A percentile compares a stretch with the other conserved stretches of the same genome.
These are phyloP conservation scores for Harpagoxenus sublaevis DNA, from an alignment of 2,888 invertebrate species.

Conservation along the genomic window DNA sequence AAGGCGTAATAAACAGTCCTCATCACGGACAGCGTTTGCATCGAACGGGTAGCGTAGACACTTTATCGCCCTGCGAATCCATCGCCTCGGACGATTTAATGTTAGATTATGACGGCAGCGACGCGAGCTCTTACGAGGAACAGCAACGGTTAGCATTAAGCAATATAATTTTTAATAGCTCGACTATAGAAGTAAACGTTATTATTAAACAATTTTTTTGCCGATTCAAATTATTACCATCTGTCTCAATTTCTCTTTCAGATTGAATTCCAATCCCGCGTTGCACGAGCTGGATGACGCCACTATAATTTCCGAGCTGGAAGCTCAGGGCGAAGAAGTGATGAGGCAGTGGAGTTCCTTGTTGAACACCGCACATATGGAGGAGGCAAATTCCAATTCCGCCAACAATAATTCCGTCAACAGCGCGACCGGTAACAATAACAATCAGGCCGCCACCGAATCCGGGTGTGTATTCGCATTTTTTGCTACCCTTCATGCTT, in stretches of 20 bases:
- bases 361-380: conserved; percentile 85
- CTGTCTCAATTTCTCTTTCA: conserved; percentile 62
- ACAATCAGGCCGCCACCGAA: conserved; percentile 80
- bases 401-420: conserved; percentile 81
- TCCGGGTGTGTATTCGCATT: conserved; percentile 82
- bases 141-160: conserved; percentile 87
- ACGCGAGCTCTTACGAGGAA: conserved; percentile 88
- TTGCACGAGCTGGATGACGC: conserved; percentile 88
- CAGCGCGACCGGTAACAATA: conserved; percentile 76
- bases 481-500: conserved; percentile 37
- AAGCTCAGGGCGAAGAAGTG: conserved; percentile 87
- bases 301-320: conserved; percentile 86
- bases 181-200: background rate
- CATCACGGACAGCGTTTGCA: conserved; percentile 86
- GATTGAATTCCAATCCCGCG: conserved; percentile 83
- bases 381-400: conserved; percentile 79
- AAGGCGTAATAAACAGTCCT: conserved; percentile 82
- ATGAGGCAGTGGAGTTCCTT: conserved; percentile 88
- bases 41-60: conserved; percentile 92
- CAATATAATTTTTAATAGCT: background rate
- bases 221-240: background rate
- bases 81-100: conserved; percentile 95
- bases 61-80: conserved; percentile 94
- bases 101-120: conserved; percentile 93
- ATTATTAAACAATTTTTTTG: background rate